Base-by-base conservation (phyloP, 2,113 vertebrate genomes). In the Archilochus colubris region DNA sequence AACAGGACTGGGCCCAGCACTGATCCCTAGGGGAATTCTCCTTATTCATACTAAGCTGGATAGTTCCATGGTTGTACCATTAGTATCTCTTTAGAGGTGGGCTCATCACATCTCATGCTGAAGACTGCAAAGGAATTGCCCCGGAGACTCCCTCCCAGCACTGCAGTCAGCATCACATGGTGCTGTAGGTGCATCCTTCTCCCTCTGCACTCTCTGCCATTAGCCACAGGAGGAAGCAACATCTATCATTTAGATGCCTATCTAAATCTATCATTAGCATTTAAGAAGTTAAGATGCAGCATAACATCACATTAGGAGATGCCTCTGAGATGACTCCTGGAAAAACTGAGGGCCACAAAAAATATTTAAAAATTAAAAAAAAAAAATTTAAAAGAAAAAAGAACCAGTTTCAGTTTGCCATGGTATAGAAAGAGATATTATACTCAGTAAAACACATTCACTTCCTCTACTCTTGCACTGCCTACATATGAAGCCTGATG, bases 401-500 rank as follows among this genome's bases (percentile, higher is more conserved):
- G 28, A 57, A 31, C 13, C 17, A 24, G 4, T 36, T 82, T 77
- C 15, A 2, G 0, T 80, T 78, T 76, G 18, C 12, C 9, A 13
- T 7, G 3, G 12, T 58, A n/a, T 30, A 13, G 58, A 82, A 64
- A 51, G 30, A 58, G 28, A 79, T 13, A n/a, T 19, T 77, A 48
- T 19, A 51, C 10, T 44, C n/a, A 62, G 15, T 4, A 44, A 59
- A 83, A 54, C 1, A 18, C 10, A 27, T 51, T 38, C 13, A 11
- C 8, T 67, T 82, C 64, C 40, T 84, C 18, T n/a, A 3, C 33
- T 63, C 8, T 67, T 51, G 33, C 8, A 12, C 7, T 66, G 25
- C 5, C 1, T 10, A 33, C 0, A 0, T 50, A 50, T 53, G 15
- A 67, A 85, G 21, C n/a, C 15, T 2, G 1, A 66, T 62, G 27